Conservation (phyloP, 2,888 invertebrate genomes). For the Arenicola marina region DNA sequence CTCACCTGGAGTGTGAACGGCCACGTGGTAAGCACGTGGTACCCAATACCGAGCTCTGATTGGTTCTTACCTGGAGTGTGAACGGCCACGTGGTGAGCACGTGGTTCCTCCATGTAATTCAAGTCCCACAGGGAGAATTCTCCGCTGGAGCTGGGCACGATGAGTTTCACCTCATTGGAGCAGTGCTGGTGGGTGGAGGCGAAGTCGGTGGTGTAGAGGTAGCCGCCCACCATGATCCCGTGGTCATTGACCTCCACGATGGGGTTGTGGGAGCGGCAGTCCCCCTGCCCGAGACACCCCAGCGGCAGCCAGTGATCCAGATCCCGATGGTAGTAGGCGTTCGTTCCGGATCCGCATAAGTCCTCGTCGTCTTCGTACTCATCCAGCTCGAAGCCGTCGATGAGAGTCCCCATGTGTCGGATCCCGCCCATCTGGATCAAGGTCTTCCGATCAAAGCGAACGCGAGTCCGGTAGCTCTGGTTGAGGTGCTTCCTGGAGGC, state of each 20-base stretch:
- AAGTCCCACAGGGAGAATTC: conserved; percentile 31
- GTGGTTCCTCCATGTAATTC: conserved; percentile 18
- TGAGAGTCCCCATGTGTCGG: neutral
- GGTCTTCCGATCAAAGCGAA: conserved; percentile 18
- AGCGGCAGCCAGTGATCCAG: conserved; percentile 24
- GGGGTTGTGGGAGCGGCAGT: conserved; percentile 23
- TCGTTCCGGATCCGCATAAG: conserved; percentile 9
- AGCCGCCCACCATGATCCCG: conserved; percentile 25
- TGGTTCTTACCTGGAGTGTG: conserved; percentile 1
- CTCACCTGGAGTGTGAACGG: too few species aligned
- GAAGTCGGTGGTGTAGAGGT: conserved; percentile 18
- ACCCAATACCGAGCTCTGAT: too few species aligned
- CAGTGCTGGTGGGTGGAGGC: conserved; percentile 15
- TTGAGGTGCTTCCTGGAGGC: conserved; percentile 17
- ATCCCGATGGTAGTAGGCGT: conserved; percentile 23
- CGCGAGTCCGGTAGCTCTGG: conserved; percentile 21
- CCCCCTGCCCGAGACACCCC: conserved; percentile 16
- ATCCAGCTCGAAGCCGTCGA: neutral
- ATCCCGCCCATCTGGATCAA: conserved; percentile 27
- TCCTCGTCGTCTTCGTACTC: neutral
- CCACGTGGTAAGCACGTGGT: too few species aligned
- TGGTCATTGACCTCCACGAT: conserved; percentile 28
- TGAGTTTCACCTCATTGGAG: conserved; percentile 25
- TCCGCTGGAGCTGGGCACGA: conserved; percentile 15
- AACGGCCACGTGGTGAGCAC: conserved; percentile 22